Base-by-base conservation (phyloP, 1,140 invertebrate species). In the Drosophila asahinai region DNA sequence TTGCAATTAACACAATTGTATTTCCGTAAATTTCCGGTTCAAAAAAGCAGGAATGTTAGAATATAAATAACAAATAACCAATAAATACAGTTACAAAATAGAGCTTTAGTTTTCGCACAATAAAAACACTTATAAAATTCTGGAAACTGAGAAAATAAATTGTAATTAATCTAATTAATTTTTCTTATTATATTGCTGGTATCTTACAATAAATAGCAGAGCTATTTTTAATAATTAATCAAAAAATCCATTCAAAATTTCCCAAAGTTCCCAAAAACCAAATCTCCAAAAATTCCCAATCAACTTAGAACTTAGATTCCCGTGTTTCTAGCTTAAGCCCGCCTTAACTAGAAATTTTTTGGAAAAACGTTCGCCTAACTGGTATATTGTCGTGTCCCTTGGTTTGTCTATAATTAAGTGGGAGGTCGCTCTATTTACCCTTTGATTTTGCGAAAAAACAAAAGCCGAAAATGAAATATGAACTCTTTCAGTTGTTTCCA, bases 361-460 rank as follows among this genome's bases (percentile, higher is more conserved):
- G 19, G 12, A 15, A 22, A 45, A 62, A 15, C 42, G 36, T 15
- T 19, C 27, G 8, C 12, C 30, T 49, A 66, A 49, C 27, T 40
- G 45, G 2, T 15, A 49, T 45, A 33, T 65, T 33, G 58, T 62
- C 25, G 11, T 33, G 22, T 14, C 14, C 66, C 5, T 17, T 58
- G 19, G 30, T 36, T 71, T 30, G 33, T n/a, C 49, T 11, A 33
- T 57, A 60, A 71, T 72, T 51, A 71, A 73, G 71, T 27, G 43
- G 30, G 12, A 12, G 27, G 15, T 33, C 5, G 25, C 11, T n/a
- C 30, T 60, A 40, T 72, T 68, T 68, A 33, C 64, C 43, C 33
- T 71, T 71, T 71, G 63, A 54, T 55, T 68, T 33, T 5, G 17
- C n/a, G 5, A 2, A 8, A 19, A 14, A 12, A 22, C 22, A 58